A percentile compares a stretch with the other conserved stretches of the same genome.
These are phyloP conservation scores for Trachurus trachurus DNA, from an alignment of 2,797 vertebrate species.

Conservation along the genomic window DNA sequence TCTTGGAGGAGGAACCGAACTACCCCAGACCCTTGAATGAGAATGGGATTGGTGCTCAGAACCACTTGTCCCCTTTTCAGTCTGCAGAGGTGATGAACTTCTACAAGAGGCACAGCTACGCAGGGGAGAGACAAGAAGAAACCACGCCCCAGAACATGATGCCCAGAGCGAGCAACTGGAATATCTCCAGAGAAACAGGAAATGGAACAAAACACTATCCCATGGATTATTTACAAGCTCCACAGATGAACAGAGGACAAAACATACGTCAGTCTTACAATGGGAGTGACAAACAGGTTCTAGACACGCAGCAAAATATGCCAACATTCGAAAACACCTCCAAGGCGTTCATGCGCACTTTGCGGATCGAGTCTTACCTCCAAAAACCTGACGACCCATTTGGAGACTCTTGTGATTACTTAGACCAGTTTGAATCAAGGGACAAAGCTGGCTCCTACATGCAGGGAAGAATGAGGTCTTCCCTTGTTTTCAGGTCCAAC, in stretches of 20 bases:
- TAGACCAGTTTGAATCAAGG: constrained; percentile 85
- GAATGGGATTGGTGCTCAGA: constrained; percentile 82
- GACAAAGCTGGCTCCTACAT: constrained; percentile 85
- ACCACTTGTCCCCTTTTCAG: constrained; percentile 80
- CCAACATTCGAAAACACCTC: constrained; percentile 92
- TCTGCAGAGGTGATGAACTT: constrained; percentile 85
- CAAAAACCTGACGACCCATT: constrained; percentile 87
- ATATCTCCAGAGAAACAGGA: constrained; percentile 87
- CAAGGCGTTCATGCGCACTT: constrained; percentile 92
- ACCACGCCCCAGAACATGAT: constrained; percentile 76
- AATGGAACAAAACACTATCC: constrained; percentile 69
- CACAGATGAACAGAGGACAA: constrained; percentile 85
- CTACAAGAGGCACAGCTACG: constrained; percentile 97
- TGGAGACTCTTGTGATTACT: constrained; percentile 83
- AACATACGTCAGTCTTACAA: constrained; percentile 91
- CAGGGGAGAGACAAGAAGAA: constrained; percentile 91
- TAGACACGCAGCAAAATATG: constrained; percentile 90
- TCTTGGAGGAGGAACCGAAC: constrained; percentile 79
- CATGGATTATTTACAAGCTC: constrained; percentile 82
- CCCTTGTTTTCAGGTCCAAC: constrained; percentile 89
- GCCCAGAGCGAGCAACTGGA: constrained; percentile 87
- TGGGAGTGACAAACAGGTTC: constrained; percentile 88
- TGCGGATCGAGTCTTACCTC: constrained; percentile 95
- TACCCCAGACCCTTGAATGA: constrained; percentile 75
- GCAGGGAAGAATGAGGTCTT: constrained; percentile 91